Conservation (phyloP, 2,888 invertebrate genomes). For the Keiferia lycopersicella region DNA sequence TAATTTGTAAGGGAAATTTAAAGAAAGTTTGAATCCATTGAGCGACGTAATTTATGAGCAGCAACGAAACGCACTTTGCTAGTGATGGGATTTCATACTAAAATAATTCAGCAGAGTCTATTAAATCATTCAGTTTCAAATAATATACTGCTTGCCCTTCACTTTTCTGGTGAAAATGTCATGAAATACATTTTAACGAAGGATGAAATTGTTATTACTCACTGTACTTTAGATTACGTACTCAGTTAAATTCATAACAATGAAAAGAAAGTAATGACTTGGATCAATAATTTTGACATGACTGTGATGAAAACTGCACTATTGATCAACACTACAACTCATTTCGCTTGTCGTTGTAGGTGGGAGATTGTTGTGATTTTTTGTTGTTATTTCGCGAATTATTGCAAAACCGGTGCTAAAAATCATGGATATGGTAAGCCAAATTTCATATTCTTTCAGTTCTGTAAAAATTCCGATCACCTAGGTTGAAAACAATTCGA, state of each 20-base stretch:
- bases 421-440: conserved; percentile 60
- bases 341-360: conserved; percentile 63
- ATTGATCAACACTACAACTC: conserved; percentile 48
- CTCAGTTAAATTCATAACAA: no score
- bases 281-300: neutral
- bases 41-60: no score
- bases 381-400: conserved; percentile 53
- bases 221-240: no score
- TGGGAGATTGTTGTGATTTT: conserved; percentile 69
- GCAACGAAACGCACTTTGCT: neutral
- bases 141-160: no score
- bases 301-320: conserved; percentile 23
- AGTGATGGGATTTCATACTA: neutral
- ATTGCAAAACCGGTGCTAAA: conserved; percentile 50
- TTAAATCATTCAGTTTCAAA: neutral
- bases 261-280: neutral
- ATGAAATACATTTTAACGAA: no score
- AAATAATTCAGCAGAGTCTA: neutral
- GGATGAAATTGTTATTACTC: no score
- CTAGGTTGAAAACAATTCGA: neutral
- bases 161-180: no score
- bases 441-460: conserved; percentile 1
- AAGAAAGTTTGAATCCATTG: no score
- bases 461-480: neutral
- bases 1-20: no score